These are phyloP conservation scores for Amphiprion clarkii DNA, from an alignment of 2,797 vertebrate species.

Conservation along the genomic window DNA sequence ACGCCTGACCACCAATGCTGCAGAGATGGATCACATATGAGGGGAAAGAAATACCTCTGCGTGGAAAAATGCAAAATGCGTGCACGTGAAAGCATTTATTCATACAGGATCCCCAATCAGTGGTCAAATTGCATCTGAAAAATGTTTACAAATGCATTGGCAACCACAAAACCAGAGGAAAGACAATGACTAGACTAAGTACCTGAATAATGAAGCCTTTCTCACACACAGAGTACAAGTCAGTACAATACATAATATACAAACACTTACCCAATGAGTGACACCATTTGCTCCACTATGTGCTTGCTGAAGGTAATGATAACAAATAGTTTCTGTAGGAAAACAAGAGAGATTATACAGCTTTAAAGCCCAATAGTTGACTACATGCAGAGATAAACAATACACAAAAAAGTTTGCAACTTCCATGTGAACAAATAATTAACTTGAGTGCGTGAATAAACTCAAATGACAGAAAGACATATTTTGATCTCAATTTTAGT, in stretches of 20 bases:
- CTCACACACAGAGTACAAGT: not conserved
- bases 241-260: not conserved
- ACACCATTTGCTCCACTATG: constrained; percentile 99
- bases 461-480: not conserved
- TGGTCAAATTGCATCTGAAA: constrained; percentile 42
- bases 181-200: constrained; percentile 30
- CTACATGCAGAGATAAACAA: too few species aligned
- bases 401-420: too few species aligned
- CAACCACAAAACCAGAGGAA: constrained; percentile 36
- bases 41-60: constrained; percentile 40
- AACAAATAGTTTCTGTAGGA: constrained; percentile 96
- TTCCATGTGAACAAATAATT: not conserved
- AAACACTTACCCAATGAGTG: constrained; percentile 95
- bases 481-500: constrained; percentile 10
- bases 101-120: constrained; percentile 42
- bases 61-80: constrained; percentile 28
- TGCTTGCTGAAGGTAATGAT: constrained; percentile 99
- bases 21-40: constrained; percentile 22
- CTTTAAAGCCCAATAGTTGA: not conserved
- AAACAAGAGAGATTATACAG: constrained; percentile 32
- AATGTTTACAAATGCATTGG: constrained; percentile 44
- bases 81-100: constrained; percentile 36
- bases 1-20: constrained; percentile 65
- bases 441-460: not conserved
- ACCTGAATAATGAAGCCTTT: constrained; percentile 5